phyloP scores from a whole-genome alignment of 2,113 vertebrate genomes.

The Seriola rivoliana region DNA sequence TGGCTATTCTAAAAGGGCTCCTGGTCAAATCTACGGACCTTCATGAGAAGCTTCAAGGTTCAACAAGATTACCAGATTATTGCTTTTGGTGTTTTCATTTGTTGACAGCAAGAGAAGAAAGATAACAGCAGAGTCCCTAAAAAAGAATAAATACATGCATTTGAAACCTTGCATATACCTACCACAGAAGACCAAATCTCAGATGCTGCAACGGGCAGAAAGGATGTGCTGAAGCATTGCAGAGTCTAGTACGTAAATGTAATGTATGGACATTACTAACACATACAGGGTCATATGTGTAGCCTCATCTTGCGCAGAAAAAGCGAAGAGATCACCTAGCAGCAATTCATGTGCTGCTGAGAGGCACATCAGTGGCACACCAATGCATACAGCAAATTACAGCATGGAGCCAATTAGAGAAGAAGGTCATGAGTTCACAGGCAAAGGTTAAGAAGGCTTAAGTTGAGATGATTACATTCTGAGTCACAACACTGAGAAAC shows the following conservation, averaged over 20 bases:
- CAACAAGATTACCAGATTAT: no score
- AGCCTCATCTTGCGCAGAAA: conserved; percentile 3
- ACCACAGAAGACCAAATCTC: background rate
- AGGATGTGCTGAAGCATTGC: background rate
- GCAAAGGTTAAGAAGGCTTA: conserved; percentile 68
- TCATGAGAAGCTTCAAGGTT: no score
- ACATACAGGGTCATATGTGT: background rate
- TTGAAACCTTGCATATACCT: no score
- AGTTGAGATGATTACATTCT: conserved; percentile 55
- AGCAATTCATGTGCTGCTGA: conserved; percentile 22
- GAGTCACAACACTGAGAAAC: conserved; percentile 48
- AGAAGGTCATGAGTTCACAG: conserved; percentile 41
- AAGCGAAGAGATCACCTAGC: conserved; percentile 18
- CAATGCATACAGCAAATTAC: conserved; percentile 43
- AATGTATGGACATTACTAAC: background rate
- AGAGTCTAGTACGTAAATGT: background rate
- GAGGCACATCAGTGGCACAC: conserved; percentile 35
- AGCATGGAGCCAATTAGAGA: conserved; percentile 38
- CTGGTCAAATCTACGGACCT: no score
- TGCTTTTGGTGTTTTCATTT: no score
- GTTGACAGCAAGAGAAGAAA: no score
- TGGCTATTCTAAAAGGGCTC: no score
- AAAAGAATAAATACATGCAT: no score
- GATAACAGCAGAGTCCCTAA: no score
- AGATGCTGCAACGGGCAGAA: background rate